These are phyloP conservation scores for Corythornis madagascariensis DNA, from an alignment of 2,113 vertebrate genomes.

Conservation along the genomic window DNA sequence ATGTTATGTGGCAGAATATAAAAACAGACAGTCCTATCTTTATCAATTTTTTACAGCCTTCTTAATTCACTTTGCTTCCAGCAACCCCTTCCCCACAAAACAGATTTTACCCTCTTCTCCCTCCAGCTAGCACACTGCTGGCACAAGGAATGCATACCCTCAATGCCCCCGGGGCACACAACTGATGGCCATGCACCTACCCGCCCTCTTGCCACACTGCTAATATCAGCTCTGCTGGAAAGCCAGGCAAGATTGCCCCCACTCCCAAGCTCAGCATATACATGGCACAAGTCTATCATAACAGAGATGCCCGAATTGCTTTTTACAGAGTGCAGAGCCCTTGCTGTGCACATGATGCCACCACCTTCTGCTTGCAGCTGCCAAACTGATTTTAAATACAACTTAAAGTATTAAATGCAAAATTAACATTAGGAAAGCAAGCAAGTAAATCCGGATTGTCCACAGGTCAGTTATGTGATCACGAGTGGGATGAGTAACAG, in stretches of 20 bases:
- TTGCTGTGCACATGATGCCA: not conserved
- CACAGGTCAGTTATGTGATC: not conserved
- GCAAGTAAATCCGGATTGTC: not conserved
- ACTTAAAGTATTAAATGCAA: not conserved
- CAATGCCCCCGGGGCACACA: not conserved
- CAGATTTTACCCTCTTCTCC: conserved; percentile 30
- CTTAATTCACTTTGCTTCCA: conserved; percentile 59
- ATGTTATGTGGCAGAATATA: conserved; percentile 69
- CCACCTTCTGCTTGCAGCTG: not conserved
- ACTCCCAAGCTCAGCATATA: not conserved
- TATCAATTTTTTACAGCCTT: conserved; percentile 57
- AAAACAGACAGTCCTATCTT: conserved; percentile 67
- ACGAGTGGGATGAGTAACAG: not conserved
- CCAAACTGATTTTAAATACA: not conserved
- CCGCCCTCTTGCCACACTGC: not conserved
- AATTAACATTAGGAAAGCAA: not conserved
- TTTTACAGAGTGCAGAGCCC: not conserved
- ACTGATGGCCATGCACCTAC: not conserved
- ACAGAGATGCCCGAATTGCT: not conserved
- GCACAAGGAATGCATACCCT: not conserved
- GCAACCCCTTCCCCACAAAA: conserved; percentile 26
- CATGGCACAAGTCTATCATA: not conserved
- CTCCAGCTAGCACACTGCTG: not conserved
- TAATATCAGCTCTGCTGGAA: not conserved
- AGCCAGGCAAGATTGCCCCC: not conserved